Percentiles rank a stretch among this genome's conserved stretches.
Conservation (phyloP, 2,113 vertebrate genomes). For the Macquaria australasica region DNA sequence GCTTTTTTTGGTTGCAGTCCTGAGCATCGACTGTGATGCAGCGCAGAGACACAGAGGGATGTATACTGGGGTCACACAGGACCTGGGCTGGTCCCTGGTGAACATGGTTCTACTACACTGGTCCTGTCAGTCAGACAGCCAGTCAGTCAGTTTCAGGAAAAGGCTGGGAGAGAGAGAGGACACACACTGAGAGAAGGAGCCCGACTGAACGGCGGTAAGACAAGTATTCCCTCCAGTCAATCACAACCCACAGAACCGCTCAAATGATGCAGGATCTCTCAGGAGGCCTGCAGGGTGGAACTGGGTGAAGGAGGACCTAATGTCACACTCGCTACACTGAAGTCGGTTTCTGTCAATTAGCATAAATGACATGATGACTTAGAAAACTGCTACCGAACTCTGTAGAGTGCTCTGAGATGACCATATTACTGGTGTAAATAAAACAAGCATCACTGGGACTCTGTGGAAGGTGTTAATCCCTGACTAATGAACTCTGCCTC, state of each 20-base stretch:
- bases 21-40: slow-evolving; percentile 50
- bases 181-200: slow-evolving; percentile 29
- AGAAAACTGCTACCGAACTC: slow-evolving; percentile 49
- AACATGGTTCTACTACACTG: slow-evolving; percentile 79
- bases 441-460: slow-evolving; percentile 73
- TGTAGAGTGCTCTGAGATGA: slow-evolving; percentile 47
- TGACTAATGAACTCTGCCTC: slow-evolving; percentile 83
- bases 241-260: slow-evolving; percentile 65
- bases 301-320: slow-evolving; percentile 60
- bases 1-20: slow-evolving; percentile 35
- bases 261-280: slow-evolving; percentile 73
- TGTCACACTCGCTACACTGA: slow-evolving; percentile 63
- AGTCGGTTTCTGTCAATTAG: slow-evolving; percentile 66
- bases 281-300: slow-evolving; percentile 56
- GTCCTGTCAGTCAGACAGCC: slow-evolving; percentile 76
- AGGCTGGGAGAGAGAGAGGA: slow-evolving; percentile 31
- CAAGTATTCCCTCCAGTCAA: slow-evolving; percentile 74
- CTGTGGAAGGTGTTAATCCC: slow-evolving; percentile 81
- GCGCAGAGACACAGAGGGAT: slow-evolving; percentile 48
- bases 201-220: slow-evolving; percentile 45
- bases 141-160: slow-evolving; percentile 54
- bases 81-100: slow-evolving; percentile 69
- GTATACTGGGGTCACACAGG: slow-evolving; percentile 70
- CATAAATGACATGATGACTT: slow-evolving; percentile 63
- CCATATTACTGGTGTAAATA: slow-evolving; percentile 72